These are phyloP conservation scores for Cryptus armator DNA, from an alignment of 2,888 invertebrate genomes.

Conservation along the genomic window DNA sequence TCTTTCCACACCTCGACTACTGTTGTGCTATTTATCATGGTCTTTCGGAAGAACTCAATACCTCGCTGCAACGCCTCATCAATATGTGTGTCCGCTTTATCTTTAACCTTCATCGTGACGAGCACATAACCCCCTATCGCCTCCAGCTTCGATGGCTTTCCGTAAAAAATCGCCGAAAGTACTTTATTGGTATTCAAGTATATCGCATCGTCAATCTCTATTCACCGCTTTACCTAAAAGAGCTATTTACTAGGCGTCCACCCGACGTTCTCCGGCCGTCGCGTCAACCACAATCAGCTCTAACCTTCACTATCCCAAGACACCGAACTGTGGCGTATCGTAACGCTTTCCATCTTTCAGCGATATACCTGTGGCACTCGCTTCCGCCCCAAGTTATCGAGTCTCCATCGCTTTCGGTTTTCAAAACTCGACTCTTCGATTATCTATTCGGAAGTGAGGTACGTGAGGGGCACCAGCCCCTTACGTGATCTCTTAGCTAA, in stretches of 20 bases:
- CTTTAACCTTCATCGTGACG: background rate
- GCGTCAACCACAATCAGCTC: no score
- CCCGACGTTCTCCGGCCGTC: no score
- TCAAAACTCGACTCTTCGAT: no score
- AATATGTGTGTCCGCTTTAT: conserved; percentile 2
- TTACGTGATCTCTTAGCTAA: no score
- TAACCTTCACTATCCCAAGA: no score
- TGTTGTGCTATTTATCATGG: conserved; percentile 30
- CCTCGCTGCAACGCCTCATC: conserved; percentile 25
- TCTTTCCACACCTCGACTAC: conserved; percentile 35
- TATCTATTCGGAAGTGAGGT: no score
- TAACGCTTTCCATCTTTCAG: no score
- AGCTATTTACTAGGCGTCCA: background rate
- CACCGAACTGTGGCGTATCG: no score
- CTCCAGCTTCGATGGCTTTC: background rate
- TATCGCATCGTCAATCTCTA: background rate
- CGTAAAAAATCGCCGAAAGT: background rate
- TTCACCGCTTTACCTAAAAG: background rate
- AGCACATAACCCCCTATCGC: background rate
- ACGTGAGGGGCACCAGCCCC: no score
- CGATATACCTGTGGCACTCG: no score
- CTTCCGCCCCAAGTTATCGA: no score
- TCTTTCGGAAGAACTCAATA: conserved; percentile 4
- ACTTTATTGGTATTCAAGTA: background rate
- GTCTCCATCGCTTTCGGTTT: no score